Conservation (phyloP, 2,888 invertebrate genomes). For the Brachypalpus laphriformis region DNA sequence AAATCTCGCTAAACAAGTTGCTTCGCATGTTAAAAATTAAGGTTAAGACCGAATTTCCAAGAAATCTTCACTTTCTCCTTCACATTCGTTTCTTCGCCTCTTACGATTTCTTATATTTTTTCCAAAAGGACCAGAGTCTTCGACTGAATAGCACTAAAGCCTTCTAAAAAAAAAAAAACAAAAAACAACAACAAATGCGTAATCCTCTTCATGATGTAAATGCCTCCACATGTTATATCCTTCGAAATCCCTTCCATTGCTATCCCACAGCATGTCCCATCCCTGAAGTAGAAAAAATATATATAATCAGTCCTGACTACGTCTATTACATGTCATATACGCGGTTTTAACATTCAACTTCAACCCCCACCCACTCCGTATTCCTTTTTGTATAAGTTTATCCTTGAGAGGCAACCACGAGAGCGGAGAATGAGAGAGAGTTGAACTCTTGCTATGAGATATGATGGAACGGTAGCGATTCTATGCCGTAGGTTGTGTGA, state of each 20-base stretch:
- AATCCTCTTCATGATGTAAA: slow-evolving; percentile 59
- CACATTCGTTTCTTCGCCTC: not conserved
- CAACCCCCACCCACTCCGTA: slow-evolving; percentile 26
- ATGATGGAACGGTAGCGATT: slow-evolving; percentile 64
- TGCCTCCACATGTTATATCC: slow-evolving; percentile 63
- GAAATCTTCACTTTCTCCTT: slow-evolving; percentile 61
- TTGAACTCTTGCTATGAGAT: slow-evolving; percentile 56
- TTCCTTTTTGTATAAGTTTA: slow-evolving; percentile 42
- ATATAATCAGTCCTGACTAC: slow-evolving; percentile 66
- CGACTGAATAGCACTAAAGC: slow-evolving; percentile 16
- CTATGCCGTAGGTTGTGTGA: slow-evolving; percentile 41
- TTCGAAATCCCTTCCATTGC: slow-evolving; percentile 58
- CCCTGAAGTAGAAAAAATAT: slow-evolving; percentile 15
- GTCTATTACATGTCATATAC: slow-evolving; percentile 70
- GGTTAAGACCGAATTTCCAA: slow-evolving; percentile 69
- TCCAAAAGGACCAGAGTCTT: not conserved
- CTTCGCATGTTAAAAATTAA: slow-evolving; percentile 56
- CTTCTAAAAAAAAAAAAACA: slow-evolving; percentile 10
- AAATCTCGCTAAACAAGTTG: slow-evolving; percentile 43
- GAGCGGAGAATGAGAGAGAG: slow-evolving; percentile 14
- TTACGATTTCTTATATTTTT: slow-evolving; percentile 9
- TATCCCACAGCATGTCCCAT: slow-evolving; percentile 25
- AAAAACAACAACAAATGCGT: slow-evolving; percentile 6
- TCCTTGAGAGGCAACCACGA: slow-evolving; percentile 29
- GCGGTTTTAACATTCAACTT: slow-evolving; percentile 68